phyloP scores from a whole-genome alignment of 2,797 vertebrate genomes.

The Dendrocincla fuliginosa region DNA sequence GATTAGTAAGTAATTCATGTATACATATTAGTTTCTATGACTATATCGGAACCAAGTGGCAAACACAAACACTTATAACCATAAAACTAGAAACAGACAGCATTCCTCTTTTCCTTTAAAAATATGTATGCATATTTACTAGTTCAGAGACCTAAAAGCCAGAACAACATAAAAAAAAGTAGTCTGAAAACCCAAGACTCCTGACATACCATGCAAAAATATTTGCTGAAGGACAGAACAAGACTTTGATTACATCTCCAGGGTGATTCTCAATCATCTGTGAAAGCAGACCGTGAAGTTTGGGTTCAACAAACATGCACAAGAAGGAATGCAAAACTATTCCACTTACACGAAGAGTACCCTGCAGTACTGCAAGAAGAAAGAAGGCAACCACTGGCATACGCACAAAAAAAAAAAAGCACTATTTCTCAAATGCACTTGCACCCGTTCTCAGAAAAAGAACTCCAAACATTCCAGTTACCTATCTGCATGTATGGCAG shows the following conservation, averaged over 20 bases:
- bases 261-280: not conserved
- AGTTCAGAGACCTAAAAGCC: not conserved
- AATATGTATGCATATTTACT: not conserved
- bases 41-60: not conserved
- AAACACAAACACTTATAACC: not conserved
- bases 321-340: not conserved
- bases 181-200: not conserved
- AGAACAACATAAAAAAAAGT: not conserved
- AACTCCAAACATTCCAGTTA: not conserved
- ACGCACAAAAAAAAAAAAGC: not conserved
- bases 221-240: not conserved
- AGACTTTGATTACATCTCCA: not conserved
- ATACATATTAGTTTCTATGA: not conserved
- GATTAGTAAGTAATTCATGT: not conserved
- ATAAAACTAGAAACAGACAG: not conserved
- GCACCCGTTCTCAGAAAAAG: not conserved
- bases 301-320: not conserved
- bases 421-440: not conserved
- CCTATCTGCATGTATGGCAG: fast-evolving
- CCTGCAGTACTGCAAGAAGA: not conserved
- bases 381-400: not conserved
- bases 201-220: not conserved
- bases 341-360: not conserved
- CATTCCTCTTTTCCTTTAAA: not conserved
- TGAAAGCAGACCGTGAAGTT: not conserved